These are phyloP conservation scores for Thymelicus lineola DNA, from an alignment of 2,888 invertebrate genomes.

Conservation along the genomic window DNA sequence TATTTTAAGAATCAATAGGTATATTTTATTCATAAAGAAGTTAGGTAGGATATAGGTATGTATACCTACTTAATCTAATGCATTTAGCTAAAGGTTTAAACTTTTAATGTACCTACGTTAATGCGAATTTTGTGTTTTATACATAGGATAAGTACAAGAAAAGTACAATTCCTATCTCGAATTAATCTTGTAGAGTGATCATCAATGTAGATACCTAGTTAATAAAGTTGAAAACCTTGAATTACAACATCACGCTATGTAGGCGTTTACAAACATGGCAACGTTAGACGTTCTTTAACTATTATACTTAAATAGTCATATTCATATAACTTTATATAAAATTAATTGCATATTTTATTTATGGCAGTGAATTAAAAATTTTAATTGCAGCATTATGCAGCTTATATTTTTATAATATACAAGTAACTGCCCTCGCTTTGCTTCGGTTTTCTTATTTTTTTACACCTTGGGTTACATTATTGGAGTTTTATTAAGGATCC, in stretches of 20 bases:
- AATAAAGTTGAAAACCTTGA: slow-evolving; percentile 46
- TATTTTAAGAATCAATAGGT: background rate
- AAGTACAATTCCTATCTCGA: background rate
- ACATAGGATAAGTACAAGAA: background rate
- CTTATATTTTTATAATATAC: no score
- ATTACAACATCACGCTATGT: slow-evolving; percentile 8
- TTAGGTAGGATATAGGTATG: no score
- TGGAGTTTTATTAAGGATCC: no score
- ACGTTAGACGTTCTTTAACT: background rate
- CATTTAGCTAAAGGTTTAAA: background rate
- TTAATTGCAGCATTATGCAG: no score
- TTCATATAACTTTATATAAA: no score
- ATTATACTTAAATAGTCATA: background rate
- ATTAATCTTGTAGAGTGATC: slow-evolving; percentile 3
- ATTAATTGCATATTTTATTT: no score
- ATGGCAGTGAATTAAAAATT: no score
- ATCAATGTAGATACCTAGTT: slow-evolving; percentile 40
- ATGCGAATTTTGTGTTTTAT: background rate
- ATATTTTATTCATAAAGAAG: slow-evolving; percentile 21
- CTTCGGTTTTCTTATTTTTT: no score
- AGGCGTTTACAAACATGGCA: slow-evolving; percentile 4
- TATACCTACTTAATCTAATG: background rate
- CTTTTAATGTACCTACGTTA: background rate
- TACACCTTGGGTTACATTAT: no score
- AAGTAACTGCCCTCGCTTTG: no score